A percentile compares a stretch with the other conserved stretches of the same genome.
Evolutionary conservation across 1,140 invertebrate genomes (phyloP).

Genomic region (Sipha flava): DNA sequence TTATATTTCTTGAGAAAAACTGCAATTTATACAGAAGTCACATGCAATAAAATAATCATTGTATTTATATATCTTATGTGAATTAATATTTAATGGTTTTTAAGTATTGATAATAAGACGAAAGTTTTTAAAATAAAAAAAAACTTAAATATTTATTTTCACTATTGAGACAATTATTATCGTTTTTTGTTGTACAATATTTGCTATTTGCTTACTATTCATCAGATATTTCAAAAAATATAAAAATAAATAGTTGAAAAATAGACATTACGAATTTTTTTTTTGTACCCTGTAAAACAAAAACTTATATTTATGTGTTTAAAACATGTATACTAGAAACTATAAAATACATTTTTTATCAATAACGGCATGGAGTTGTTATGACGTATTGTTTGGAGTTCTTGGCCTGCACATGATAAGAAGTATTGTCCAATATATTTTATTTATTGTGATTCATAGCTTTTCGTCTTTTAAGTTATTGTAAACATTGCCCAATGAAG

Average conservation of each 20-base stretch:
- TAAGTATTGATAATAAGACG: too few species aligned
- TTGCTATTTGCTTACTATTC: too few species aligned
- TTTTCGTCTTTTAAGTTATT: background rate
- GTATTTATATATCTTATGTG: background rate
- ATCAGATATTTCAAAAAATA: too few species aligned
- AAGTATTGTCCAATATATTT: conserved; percentile 16
- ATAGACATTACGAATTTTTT: too few species aligned
- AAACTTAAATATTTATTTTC: too few species aligned
- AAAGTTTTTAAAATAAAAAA: too few species aligned
- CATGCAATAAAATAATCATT: background rate
- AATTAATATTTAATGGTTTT: too few species aligned
- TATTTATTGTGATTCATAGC: background rate
- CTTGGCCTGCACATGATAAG: background rate
- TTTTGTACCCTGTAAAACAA: too few species aligned
- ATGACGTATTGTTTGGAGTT: background rate
- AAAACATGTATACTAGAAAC: background rate
- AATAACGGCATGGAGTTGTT: background rate
- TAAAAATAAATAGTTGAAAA: too few species aligned
- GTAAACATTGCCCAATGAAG: background rate
- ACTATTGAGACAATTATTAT: too few species aligned
- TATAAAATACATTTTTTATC: background rate
- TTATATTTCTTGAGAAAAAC: background rate
- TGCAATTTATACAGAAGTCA: background rate
- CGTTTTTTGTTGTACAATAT: too few species aligned
- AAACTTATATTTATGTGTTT: background rate